Evolutionary conservation across 1,140 invertebrate species (phyloP), one percentile per base, ranked within the genome.

Genomic region (Batillaria attramentaria): DNA sequence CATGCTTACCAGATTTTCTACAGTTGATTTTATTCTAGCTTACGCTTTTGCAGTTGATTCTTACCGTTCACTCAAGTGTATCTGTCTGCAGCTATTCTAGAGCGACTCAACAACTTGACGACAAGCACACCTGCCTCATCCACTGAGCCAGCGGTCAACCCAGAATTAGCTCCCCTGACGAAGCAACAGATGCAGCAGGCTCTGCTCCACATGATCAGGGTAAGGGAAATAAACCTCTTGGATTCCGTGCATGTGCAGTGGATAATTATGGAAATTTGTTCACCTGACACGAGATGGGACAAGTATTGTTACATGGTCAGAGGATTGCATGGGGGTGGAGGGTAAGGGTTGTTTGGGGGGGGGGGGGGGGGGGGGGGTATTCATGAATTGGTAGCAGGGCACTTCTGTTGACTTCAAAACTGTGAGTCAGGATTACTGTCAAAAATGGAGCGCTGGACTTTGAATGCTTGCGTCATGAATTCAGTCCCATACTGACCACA

Each of bases 131-230:
- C n/a, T n/a, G n/a, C n/a, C n/a, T n/a, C n/a, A n/a, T n/a, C n/a
- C n/a, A n/a, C n/a, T n/a, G n/a, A n/a, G n/a, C n/a, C n/a, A n/a
- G n/a, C n/a, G n/a, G n/a, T n/a, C n/a, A n/a, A n/a, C n/a, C n/a
- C 84, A 92, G 72, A 76, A 37, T 76, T 88, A 28, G 84, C 85
- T 87, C 95, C 96, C 5, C 91, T 97, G 28, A 97, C 96, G 31
- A 94, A 94, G 88, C 95, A 96, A 88, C 96, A 97, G 87, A 92
- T 98, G 66, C 93, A 96, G 54, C 96, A 97, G 92, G 96, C 96
- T 69, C 94, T 97, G 80, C 94, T 94, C 85, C 95, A 97, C 92
- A 92, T 98, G 73, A 92, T 97, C 39, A 95, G 96, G 88, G 86
- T 89, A 82, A 31, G 43, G 28, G 68, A 50, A 20, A 33, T 35